Percentiles rank a stretch among this genome's conserved stretches.
These are phyloP conservation scores for Caenorhabditis sp. DNA, from an alignment of 2,888 invertebrate species.

Conservation along the genomic window DNA sequence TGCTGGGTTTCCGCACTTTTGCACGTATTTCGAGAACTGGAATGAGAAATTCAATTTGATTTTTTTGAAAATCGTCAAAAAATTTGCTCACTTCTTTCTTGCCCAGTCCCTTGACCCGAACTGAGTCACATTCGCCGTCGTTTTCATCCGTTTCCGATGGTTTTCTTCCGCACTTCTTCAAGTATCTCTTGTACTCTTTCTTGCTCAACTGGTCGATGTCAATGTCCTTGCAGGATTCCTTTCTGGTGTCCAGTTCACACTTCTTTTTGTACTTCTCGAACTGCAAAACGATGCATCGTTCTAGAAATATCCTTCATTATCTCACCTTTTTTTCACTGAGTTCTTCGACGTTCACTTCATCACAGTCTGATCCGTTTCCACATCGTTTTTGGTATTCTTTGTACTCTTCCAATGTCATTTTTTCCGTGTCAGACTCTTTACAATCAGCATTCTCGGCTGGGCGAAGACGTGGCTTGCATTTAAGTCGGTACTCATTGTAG, in stretches of 20 bases:
- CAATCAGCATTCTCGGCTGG: constrained; percentile 2
- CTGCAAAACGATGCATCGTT: constrained; percentile 4
- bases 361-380: constrained; percentile 14
- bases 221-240: constrained; percentile 14
- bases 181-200: constrained; percentile 18
- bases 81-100: neutral
- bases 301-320: neutral
- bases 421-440: constrained; percentile 2
- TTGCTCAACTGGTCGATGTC: neutral
- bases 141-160: neutral
- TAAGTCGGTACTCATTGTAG: constrained; percentile 18
- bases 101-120: neutral
- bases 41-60: neutral
- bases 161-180: constrained; percentile 25
- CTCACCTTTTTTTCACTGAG: constrained; percentile 10
- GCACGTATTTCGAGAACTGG: neutral
- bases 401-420: constrained; percentile 29
- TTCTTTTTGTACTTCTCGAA: neutral
- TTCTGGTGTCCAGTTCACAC: neutral
- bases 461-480: constrained; percentile 20
- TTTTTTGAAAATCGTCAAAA: neutral
- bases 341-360: constrained; percentile 17
- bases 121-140: constrained; percentile 10
- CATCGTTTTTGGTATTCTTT: constrained; percentile 2
- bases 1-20: neutral